phyloP scores from a whole-genome alignment of 2,888 invertebrate species.

The Pollenia amentaria region DNA sequence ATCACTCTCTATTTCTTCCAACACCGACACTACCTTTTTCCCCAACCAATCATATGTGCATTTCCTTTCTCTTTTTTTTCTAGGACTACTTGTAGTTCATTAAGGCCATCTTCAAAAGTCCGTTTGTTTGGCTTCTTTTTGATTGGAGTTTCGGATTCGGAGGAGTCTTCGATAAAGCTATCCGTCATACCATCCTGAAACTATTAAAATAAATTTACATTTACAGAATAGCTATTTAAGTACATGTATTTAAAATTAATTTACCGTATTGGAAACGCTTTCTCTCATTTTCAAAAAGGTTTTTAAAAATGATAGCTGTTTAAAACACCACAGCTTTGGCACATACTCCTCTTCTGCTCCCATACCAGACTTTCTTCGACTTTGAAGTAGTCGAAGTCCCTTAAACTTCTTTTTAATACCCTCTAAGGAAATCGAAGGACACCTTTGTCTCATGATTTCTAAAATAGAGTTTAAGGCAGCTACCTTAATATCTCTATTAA shows the following conservation, averaged over 20 bases:
- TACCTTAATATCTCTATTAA: slow-evolving; percentile 3
- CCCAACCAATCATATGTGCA: not conserved
- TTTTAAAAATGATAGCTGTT: not conserved
- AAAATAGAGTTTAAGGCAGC: not conserved
- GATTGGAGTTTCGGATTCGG: not conserved
- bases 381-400: not conserved
- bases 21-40: not conserved
- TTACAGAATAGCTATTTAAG: slow-evolving; percentile 5
- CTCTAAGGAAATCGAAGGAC: not conserved
- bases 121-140: slow-evolving; percentile 1
- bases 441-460: not conserved
- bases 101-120: not conserved
- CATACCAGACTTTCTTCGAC: slow-evolving; percentile 2
- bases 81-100: not conserved
- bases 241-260: not conserved
- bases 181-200: slow-evolving; percentile 15
- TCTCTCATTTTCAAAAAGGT: slow-evolving; percentile 7
- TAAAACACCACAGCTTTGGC: slow-evolving; percentile 20
- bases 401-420: slow-evolving; percentile 9
- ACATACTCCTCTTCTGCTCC: slow-evolving; percentile 8
- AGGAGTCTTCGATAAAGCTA: not conserved
- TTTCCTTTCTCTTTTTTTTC: not conserved
- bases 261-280: not conserved
- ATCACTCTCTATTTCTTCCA: not conserved
- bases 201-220: not conserved